Evolutionary conservation across 2,113 vertebrate species (phyloP).

Genomic region (Tragelaphus strepsiceros): DNA sequence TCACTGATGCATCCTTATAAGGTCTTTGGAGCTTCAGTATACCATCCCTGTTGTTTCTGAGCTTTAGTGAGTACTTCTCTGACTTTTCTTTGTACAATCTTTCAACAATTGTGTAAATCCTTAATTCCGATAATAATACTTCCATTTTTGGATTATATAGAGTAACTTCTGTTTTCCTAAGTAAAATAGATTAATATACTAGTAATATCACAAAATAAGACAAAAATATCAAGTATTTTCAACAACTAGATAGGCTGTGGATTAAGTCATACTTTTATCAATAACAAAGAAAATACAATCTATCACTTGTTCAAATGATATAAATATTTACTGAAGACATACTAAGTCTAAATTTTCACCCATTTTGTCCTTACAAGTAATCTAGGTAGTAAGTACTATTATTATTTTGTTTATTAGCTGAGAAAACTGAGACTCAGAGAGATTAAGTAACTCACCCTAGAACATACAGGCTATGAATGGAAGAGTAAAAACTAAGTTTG

Average conservation of each 20-base stretch:
- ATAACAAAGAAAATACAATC: neutral
- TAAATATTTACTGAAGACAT: neutral
- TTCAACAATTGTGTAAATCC: neutral
- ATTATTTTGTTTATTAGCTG: neutral
- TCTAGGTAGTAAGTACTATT: neutral
- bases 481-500: neutral
- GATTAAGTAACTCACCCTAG: fast-evolving
- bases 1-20: neutral
- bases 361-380: neutral
- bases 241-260: neutral
- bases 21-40: neutral
- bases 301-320: neutral
- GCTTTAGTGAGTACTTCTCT: neutral
- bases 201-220: neutral
- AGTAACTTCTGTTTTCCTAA: neutral
- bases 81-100: neutral
- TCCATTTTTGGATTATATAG: neutral
- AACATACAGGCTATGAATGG: too few relatives aligned
- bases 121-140: neutral
- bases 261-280: neutral
- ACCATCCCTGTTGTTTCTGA: neutral
- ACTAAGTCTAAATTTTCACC: neutral
- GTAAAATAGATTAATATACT: neutral
- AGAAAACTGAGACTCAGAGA: neutral
- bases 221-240: neutral